Conservation (phyloP, 2,797 vertebrate species). For the Amniataba percoides region DNA sequence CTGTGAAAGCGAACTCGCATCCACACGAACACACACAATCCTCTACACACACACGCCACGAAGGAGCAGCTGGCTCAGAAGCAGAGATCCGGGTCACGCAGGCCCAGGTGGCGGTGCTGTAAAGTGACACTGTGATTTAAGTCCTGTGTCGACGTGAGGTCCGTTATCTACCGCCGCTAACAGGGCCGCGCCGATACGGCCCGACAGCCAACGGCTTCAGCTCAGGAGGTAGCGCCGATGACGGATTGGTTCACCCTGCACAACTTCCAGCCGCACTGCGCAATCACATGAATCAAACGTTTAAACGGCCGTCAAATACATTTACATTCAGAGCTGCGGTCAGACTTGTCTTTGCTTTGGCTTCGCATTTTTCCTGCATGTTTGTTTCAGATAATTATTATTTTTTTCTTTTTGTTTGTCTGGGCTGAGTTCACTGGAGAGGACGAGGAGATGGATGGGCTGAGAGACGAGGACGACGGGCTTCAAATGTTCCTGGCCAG, state of each 20-base stretch:
- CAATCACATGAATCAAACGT: constrained; percentile 56
- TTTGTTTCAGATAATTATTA: constrained; percentile 16
- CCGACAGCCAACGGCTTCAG: constrained; percentile 65
- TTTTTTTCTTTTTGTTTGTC: background rate
- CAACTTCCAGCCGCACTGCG: constrained; percentile 43
- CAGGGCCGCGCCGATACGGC: constrained; percentile 60
- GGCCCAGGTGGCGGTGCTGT: constrained; percentile 70
- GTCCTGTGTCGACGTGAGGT: constrained; percentile 62
- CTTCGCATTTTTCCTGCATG: background rate
- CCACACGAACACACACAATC: background rate
- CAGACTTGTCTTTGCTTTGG: constrained; percentile 18
- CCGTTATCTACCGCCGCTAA: constrained; percentile 74
- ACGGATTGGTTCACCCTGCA: constrained; percentile 39
- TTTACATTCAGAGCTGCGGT: constrained; percentile 26
- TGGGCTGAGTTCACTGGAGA: background rate
- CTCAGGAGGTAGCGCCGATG: constrained; percentile 65
- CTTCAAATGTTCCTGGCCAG: background rate
- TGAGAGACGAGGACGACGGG: background rate
- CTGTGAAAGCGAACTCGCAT: constrained; percentile 12
- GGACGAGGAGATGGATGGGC: background rate
- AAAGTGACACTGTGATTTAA: constrained; percentile 83
- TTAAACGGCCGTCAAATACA: constrained; percentile 50
- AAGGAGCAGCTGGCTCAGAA: constrained; percentile 49
- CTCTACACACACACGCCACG: background rate
- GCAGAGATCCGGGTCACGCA: constrained; percentile 61